Base-by-base conservation (phyloP, 2,888 invertebrate species). In the Chromoteleia sp. region DNA sequence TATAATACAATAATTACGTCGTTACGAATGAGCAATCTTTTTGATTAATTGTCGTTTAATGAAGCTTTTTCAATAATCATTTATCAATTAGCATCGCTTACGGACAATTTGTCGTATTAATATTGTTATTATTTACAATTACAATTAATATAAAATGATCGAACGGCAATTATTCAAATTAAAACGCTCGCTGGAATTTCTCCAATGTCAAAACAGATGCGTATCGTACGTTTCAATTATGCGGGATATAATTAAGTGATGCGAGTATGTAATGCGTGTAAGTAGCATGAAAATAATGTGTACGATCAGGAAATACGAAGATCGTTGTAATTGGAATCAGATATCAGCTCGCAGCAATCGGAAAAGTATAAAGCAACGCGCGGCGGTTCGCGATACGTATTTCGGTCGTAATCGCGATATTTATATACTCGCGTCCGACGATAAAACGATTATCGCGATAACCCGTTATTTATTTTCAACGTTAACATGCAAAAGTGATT, bases 251-350 rank as follows among this genome's bases (percentile, higher is more conserved):
- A 75, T 75, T 76, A 76, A 76, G 67, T 67, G 75, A 67, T 76
- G 59, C 50, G 43, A 76, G 67, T 52, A 43, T 21, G 67, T 68
- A 76, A 76, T 65, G 75, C 67, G 52, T 59, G 75, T 76, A 76
- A 75, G 52, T 76, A 41, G 67, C 59, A 52, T 43, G 17, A 59
- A 76, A 68, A 76, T 76, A 68, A 76, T 76, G 59, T 59, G 67
- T 50, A 50, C 58, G 65, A 75, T 59, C 67, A 59, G 67, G 59
- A 76, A 68, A 67, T 76, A 50, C 59, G 59, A 12, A 12, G 59
- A 67, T 76, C 67, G 58, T 67, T 67, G 67, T 68, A 76, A 76
- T 76, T 76, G 75, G 43, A 67, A 75, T 75, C 75, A 75, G 75
- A 75, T 75, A 75, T 58, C 63, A 17, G 29, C 56, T 33, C 63